Evolutionary conservation across 2,888 invertebrate genomes (phyloP), one percentile per base, ranked within the genome.

Genomic region (Anthophora plumipes): DNA sequence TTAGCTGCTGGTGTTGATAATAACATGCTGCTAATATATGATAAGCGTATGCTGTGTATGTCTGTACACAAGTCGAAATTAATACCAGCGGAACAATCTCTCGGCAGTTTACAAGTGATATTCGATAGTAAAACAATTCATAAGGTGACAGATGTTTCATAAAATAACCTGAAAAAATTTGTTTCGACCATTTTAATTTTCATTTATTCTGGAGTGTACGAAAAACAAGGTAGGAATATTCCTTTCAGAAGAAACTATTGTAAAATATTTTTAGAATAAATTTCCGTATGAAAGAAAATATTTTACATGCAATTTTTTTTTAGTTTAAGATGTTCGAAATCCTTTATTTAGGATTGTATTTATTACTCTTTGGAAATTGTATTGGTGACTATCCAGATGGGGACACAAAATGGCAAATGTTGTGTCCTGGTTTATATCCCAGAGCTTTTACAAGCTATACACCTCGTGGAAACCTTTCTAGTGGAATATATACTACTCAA

Each of bases 401-500:
- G 91, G 89, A 91, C 7, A 78, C 75, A 54, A 88, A 90, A 57
- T 87, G 89, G 87, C 89, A 95, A 90, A 94, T 94, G 86, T 93
- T 94, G 73, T 95, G 95, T 86, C 94, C 95, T 0, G 94, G 94
- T 85, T 90, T 95, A 39, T 95, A 94, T 90, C 95, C 94, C 3
- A 94, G 94, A 89, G 94, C 95, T 89, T 95, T 95, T 84, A 93
- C 94, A 39, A 95, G 95, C 88, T 95, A 94, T 90, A 94, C 94
- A 67, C 95, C 95, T 82, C 93, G 94, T 69, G 95, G 95, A 93
- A 94, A 95, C 77, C 83, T 91, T 25, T 88, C 91, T 22, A 89
- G 89, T 63, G 96, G 96, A 0, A 94, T 94, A 81, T 96, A 95
- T 88, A 95, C 95, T 3, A 95, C 95, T 89, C 94, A 95, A 85